Conservation (phyloP, 2,888 invertebrate genomes). For the Dryobotodes eremita region DNA sequence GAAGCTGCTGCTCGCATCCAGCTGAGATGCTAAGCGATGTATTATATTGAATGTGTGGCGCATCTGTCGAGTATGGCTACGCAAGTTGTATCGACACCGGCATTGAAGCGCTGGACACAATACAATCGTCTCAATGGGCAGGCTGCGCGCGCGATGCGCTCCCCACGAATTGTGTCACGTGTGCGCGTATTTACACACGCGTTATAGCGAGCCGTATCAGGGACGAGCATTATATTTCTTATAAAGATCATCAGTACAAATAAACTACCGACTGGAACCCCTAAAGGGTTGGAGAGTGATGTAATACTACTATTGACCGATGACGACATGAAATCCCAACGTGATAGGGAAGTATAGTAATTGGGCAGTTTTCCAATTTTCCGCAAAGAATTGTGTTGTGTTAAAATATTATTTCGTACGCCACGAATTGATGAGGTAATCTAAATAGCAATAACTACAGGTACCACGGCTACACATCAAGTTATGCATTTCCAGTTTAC, state of each 20-base stretch:
- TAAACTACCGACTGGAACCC: conserved; percentile 19
- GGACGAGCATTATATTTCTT: background rate
- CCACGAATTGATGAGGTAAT: background rate
- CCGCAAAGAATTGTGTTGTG: conserved; percentile 19
- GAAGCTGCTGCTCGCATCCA: background rate
- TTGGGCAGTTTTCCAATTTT: conserved; percentile 24
- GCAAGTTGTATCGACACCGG: conserved; percentile 5
- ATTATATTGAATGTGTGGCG: background rate
- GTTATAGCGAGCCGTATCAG: background rate
- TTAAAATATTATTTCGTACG: background rate
- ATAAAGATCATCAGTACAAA: background rate
- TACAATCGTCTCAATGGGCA: conserved; percentile 41
- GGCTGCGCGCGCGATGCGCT: conserved; percentile 9
- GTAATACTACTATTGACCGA: conserved; percentile 11
- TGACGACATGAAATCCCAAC: conserved; percentile 10
- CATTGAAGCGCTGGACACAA: conserved; percentile 41
- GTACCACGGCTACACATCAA: too few relatives aligned
- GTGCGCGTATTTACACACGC: conserved; percentile 1
- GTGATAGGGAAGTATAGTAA: conserved; percentile 19
- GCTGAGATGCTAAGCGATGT: background rate
- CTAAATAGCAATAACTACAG: background rate
- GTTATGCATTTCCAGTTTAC: too few relatives aligned
- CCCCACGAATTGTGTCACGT: background rate
- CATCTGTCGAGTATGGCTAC: background rate
- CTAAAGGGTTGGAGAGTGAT: conserved; percentile 13